A percentile compares a stretch with the other conserved stretches of the same genome.
phyloP scores from a whole-genome alignment of 2,888 invertebrate genomes.

The Apodemia duryi region DNA sequence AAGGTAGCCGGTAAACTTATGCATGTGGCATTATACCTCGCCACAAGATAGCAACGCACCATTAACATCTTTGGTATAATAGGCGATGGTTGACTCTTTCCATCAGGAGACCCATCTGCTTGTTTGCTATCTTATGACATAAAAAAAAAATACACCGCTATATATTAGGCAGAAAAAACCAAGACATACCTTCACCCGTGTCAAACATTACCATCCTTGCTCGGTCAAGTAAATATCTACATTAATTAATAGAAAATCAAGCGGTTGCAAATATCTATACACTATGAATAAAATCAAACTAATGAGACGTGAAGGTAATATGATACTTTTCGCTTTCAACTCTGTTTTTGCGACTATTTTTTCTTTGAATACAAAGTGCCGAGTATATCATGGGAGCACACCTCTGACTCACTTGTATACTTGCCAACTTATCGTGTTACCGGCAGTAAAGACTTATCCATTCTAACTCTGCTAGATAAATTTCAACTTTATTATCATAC shows the following conservation, averaged over 20 bases:
- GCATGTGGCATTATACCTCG: too few relatives aligned
- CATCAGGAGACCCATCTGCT: too few relatives aligned
- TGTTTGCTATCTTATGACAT: too few relatives aligned
- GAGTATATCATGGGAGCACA: constrained; percentile 58
- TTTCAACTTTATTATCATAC: constrained; percentile 44
- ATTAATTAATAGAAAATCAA: neutral
- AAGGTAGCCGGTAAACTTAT: too few relatives aligned
- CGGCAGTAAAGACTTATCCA: constrained; percentile 47
- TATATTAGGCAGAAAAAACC: too few relatives aligned
- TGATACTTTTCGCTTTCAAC: constrained; percentile 35
- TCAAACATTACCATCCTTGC: neutral
- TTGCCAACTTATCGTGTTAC: constrained; percentile 55
- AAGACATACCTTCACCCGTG: too few relatives aligned
- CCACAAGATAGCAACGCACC: too few relatives aligned
- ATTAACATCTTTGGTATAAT: too few relatives aligned
- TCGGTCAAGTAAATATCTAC: neutral
- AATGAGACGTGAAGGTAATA: constrained; percentile 35
- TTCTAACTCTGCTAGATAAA: constrained; percentile 40
- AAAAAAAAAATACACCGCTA: too few relatives aligned
- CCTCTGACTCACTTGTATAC: constrained; percentile 59
- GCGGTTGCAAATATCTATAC: neutral
- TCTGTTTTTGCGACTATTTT: constrained; percentile 37
- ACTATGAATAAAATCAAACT: constrained; percentile 18
- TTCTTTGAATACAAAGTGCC: constrained; percentile 37
- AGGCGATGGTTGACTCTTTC: too few relatives aligned